phyloP scores from a whole-genome alignment of 1,140 invertebrate species.

The Drosophila grimshawi region DNA sequence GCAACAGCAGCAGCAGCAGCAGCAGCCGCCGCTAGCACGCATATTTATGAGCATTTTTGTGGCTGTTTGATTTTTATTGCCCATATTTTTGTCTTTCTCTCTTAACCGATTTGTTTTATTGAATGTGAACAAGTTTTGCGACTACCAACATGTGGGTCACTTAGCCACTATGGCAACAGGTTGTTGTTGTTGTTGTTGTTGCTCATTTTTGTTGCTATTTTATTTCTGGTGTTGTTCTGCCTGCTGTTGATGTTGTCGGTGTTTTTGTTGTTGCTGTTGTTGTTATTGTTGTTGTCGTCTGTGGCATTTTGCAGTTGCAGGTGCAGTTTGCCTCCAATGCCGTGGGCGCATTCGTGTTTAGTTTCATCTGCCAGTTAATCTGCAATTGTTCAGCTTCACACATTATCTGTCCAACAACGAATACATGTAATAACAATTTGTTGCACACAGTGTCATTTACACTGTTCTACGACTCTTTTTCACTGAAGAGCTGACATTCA shows the following conservation, averaged over 20 bases:
- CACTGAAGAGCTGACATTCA: no score
- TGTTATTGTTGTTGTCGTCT: conserved; percentile 11
- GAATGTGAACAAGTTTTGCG: conserved; percentile 65
- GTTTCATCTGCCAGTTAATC: conserved; percentile 13
- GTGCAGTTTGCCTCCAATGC: conserved; percentile 18
- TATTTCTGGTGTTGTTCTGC: conserved; percentile 20
- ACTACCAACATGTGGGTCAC: conserved; percentile 61
- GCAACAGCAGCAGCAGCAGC: neutral
- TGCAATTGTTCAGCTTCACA: conserved; percentile 5
- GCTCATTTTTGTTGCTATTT: conserved; percentile 12
- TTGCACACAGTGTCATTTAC: no score
- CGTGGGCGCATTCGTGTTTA: conserved; percentile 3
- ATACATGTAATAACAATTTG: neutral
- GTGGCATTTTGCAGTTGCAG: conserved; percentile 45
- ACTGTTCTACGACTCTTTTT: no score
- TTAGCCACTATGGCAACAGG: conserved; percentile 67
- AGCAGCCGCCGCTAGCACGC: conserved; percentile 38
- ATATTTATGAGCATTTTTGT: conserved; percentile 58
- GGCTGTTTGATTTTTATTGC: conserved; percentile 46
- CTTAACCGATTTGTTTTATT: conserved; percentile 59
- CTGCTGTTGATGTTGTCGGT: conserved; percentile 5
- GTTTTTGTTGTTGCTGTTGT: conserved; percentile 12
- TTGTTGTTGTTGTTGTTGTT: conserved; percentile 32
- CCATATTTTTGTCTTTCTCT: conserved; percentile 33
- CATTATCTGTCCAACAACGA: neutral